phyloP scores from a whole-genome alignment of 2,797 vertebrate species.

The Sebastes hubbsi region DNA sequence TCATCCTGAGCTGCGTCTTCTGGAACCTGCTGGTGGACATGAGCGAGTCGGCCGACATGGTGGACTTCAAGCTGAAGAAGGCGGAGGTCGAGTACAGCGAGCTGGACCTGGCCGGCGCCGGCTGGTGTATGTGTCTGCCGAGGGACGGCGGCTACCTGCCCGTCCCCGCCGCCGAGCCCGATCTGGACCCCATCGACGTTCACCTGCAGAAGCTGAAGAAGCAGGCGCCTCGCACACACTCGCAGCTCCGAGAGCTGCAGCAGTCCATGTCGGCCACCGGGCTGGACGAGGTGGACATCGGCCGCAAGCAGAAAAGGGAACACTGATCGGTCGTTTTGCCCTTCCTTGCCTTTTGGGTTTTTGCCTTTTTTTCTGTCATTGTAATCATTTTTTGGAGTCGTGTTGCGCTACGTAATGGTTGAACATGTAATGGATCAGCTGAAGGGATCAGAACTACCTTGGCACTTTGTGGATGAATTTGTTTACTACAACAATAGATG shows the following conservation, averaged over 20 bases:
- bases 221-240: slow-evolving; percentile 64
- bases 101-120: slow-evolving; percentile 86
- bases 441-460: slow-evolving; percentile 44
- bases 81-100: slow-evolving; percentile 75
- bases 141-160: slow-evolving; percentile 89
- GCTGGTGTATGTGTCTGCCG: slow-evolving; percentile 92
- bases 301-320: slow-evolving; percentile 75
- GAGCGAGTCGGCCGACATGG: slow-evolving; percentile 81
- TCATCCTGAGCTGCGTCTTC: slow-evolving; percentile 87
- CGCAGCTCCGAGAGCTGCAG: slow-evolving; percentile 71
- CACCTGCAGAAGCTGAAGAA: slow-evolving; percentile 76
- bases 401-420: slow-evolving; percentile 70
- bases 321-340: slow-evolving; percentile 55
- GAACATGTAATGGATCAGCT: slow-evolving; percentile 37
- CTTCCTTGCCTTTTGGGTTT: slow-evolving; percentile 47
- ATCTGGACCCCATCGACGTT: slow-evolving; percentile 76
- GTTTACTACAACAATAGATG: slow-evolving; percentile 47
- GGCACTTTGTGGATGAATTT: slow-evolving; percentile 61
- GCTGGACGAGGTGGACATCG: slow-evolving; percentile 80
- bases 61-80: slow-evolving; percentile 84
- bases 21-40: slow-evolving; percentile 89
- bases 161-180: slow-evolving; percentile 73
- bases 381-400: slow-evolving; percentile 57
- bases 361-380: slow-evolving; percentile 37
- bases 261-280: slow-evolving; percentile 66